Base-by-base conservation (phyloP, 1,140 invertebrate species). In the Vanessa tameamea region DNA sequence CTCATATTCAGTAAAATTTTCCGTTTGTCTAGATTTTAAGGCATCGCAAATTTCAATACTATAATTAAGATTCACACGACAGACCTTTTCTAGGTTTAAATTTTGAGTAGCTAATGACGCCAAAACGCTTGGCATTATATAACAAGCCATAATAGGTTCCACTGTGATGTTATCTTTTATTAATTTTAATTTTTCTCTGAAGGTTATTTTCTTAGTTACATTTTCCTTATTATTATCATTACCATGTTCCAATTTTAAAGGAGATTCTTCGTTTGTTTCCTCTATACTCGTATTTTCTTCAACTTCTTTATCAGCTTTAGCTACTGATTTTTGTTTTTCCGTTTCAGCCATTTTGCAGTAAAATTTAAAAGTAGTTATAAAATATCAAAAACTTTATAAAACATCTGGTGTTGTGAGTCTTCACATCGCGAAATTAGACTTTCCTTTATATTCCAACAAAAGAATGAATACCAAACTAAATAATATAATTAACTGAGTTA, bases 1-100 rank as follows among this genome's bases (percentile, higher is more conserved):
- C 85, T 97, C 96, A 79, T 97, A 95, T 12, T 89, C 78, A 5
- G 95, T 95, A 73, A 95, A 96, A 79, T 96, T 96, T 50, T 94
- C 94, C 5, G 95, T 96, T 73, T 96, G 92, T 77, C 96, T 92
- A n/a, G 92, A 92, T 20, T 95, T 94, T 14, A 97, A 84, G 0
- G 96, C 95, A 65, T 95, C 94, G 83, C 97, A 98, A 8, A 97
- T 92, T 73, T 95, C 94, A 37, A 93, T 91, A 3, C 94, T 93
- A 72, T 95, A 96, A 26, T 93, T 94, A 53, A 97, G 93, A 84
- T 97, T 97, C 0, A 97, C 96, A 16, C 95, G 91, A 80, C 97
- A 98, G 0, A 97, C 96, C 88, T 97, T 97, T 87, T 97, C 96
- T 69, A 97, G 91, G 82, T 96, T 97, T n/a, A 98, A 93, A 90